phyloP scores from a whole-genome alignment of 2,113 vertebrate species.

The Stigmatopora argus region DNA sequence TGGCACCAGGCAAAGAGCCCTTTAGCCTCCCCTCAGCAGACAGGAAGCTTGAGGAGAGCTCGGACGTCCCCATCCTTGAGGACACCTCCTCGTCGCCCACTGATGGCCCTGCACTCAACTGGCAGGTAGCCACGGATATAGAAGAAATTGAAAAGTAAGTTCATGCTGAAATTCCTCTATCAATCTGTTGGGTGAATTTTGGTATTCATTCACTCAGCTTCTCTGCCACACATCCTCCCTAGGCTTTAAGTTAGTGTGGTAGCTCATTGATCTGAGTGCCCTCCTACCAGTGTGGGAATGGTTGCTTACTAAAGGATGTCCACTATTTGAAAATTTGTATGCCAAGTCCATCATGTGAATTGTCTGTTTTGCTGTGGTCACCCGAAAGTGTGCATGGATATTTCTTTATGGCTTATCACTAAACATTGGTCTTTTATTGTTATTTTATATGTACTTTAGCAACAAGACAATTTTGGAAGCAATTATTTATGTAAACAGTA shows the following conservation, averaged over 20 bases:
- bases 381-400: too few relatives aligned
- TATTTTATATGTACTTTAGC: not conserved
- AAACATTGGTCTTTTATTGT: not conserved
- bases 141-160: conserved; percentile 88
- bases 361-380: too few relatives aligned
- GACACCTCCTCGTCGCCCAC: conserved; percentile 80
- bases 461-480: not conserved
- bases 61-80: conserved; percentile 86
- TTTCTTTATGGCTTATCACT: too few relatives aligned
- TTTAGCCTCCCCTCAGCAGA: conserved; percentile 71
- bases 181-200: not conserved
- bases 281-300: too few relatives aligned
- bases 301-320: too few relatives aligned
- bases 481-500: not conserved
- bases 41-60: conserved; percentile 80
- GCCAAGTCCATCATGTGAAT: too few relatives aligned
- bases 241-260: too few relatives aligned
- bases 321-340: too few relatives aligned
- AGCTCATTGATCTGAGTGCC: too few relatives aligned
- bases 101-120: conserved; percentile 81
- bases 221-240: too few relatives aligned
- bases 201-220: too few relatives aligned
- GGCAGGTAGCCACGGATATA: conserved; percentile 89
- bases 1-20: conserved; percentile 75
- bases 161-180: not conserved